Conservation (phyloP, 2,113 vertebrate species). For the Paraplagusia blochii region DNA sequence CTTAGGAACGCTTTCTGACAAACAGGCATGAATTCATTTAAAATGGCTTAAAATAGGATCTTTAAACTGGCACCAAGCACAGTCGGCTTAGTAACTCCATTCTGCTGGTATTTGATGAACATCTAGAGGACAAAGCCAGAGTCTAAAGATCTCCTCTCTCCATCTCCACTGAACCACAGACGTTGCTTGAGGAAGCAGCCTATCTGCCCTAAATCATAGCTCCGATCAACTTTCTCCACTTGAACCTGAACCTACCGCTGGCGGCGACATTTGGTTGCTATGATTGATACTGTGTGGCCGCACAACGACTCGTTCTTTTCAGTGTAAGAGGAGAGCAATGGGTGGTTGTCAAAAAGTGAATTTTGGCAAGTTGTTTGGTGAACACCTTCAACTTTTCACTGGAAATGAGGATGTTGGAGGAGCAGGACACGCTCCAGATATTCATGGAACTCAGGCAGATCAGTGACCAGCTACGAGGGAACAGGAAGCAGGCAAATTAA, state of each 20-base stretch:
- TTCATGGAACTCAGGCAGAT: slow-evolving; percentile 68
- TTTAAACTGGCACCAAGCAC: slow-evolving; percentile 28
- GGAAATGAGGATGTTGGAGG: slow-evolving; percentile 62
- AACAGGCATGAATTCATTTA: slow-evolving; percentile 2
- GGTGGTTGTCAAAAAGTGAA: slow-evolving; percentile 51
- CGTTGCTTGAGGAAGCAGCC: slow-evolving; percentile 58
- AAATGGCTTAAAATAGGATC: slow-evolving; percentile 12
- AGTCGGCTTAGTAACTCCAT: slow-evolving; percentile 50
- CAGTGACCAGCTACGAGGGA: slow-evolving; percentile 60
- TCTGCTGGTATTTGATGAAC: slow-evolving; percentile 52
- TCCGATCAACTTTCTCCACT: slow-evolving; percentile 41
- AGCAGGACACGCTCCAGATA: slow-evolving; percentile 60
- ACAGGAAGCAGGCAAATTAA: slow-evolving; percentile 63
- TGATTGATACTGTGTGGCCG: slow-evolving; percentile 45
- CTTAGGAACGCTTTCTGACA: not conserved
- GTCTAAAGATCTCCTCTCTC: slow-evolving; percentile 62
- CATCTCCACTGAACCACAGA: slow-evolving; percentile 58
- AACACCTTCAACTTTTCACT: slow-evolving; percentile 52
- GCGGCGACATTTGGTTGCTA: slow-evolving; percentile 47
- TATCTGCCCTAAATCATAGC: slow-evolving; percentile 54
- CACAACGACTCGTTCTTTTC: slow-evolving; percentile 62
- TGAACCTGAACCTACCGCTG: slow-evolving; percentile 27
- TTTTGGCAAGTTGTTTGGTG: slow-evolving; percentile 44
- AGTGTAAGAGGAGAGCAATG: slow-evolving; percentile 47
- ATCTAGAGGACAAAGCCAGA: slow-evolving; percentile 69